Percentiles rank a stretch among this genome's conserved stretches.
These are phyloP conservation scores for Tachypleus tridentatus DNA, from an alignment of 1,140 invertebrate genomes.

Conservation along the genomic window DNA sequence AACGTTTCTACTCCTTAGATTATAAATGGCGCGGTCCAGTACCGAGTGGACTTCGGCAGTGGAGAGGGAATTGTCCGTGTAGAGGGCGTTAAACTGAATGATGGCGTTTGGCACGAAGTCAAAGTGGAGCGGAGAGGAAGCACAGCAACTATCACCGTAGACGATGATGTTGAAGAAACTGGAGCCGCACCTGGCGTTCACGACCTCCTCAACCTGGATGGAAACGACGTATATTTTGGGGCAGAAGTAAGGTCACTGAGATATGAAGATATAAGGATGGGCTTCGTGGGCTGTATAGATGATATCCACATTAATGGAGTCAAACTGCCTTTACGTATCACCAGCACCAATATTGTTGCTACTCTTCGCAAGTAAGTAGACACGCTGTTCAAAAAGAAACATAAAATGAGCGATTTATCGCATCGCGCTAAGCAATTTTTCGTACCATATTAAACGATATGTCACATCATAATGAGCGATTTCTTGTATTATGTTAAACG, in stretches of 20 bases:
- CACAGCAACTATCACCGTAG: conserved; percentile 60
- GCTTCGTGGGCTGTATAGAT: conserved; percentile 83
- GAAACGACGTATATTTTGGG: conserved; percentile 69
- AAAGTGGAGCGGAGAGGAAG: conserved; percentile 65
- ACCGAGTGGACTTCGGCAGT: conserved; percentile 77
- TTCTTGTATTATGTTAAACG: too few species aligned
- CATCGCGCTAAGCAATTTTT: too few species aligned
- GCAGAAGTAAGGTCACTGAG: conserved; percentile 58
- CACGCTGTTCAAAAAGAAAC: too few species aligned
- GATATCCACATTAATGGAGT: conserved; percentile 67
- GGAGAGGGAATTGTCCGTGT: conserved; percentile 76
- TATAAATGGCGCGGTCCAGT: conserved; percentile 67
- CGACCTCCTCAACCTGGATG: conserved; percentile 73
- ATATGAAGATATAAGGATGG: conserved; percentile 54
- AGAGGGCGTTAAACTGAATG: conserved; percentile 57
- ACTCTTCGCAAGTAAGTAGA: conserved; percentile 32
- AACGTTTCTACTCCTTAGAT: conserved; percentile 33
- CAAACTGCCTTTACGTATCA: conserved; percentile 59
- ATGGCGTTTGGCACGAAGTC: conserved; percentile 83
- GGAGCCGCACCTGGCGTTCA: conserved; percentile 66
- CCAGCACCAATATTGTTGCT: conserved; percentile 43
- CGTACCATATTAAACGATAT: too few species aligned
- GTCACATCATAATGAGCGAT: too few species aligned
- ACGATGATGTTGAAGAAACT: conserved; percentile 60
- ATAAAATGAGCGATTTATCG: too few species aligned